phyloP scores from a whole-genome alignment of 1,140 invertebrate genomes.

The Diplogasteroides magnus region DNA sequence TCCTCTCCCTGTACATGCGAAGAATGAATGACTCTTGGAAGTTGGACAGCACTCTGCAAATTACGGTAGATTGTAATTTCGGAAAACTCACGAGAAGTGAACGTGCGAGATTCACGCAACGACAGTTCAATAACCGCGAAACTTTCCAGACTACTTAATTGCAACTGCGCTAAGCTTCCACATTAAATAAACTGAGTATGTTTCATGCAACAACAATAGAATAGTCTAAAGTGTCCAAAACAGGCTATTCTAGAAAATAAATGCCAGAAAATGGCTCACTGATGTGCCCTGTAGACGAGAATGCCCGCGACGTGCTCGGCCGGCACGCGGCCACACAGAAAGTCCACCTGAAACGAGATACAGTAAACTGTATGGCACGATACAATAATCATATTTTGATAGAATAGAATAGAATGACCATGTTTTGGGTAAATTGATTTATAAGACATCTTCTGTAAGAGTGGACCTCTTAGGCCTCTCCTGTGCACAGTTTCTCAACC shows the following conservation, averaged over 20 bases:
- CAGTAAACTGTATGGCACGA: neutral
- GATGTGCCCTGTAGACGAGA: slow-evolving; percentile 84
- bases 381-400: too few relatives aligned
- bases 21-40: slow-evolving; percentile 55
- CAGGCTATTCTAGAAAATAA: neutral
- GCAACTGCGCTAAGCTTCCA: too few relatives aligned
- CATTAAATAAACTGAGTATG: too few relatives aligned
- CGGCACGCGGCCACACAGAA: slow-evolving; percentile 84
- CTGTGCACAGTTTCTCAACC: too few relatives aligned
- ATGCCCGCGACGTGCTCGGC: slow-evolving; percentile 78
- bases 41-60: slow-evolving; percentile 37
- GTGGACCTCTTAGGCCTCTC: too few relatives aligned
- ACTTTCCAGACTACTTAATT: too few relatives aligned
- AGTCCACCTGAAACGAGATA: slow-evolving; percentile 65
- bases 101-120: too few relatives aligned
- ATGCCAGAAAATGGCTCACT: slow-evolving; percentile 42
- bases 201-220: slow-evolving; percentile 15
- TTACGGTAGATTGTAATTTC: neutral
- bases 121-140: too few relatives aligned
- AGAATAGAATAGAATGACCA: too few relatives aligned
- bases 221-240: slow-evolving; percentile 9
- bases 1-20: slow-evolving; percentile 53
- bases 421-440: too few relatives aligned
- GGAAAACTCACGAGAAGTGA: neutral
- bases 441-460: too few relatives aligned